phyloP scores from a whole-genome alignment of 2,888 invertebrate genomes.

The Parnassius apollo region DNA sequence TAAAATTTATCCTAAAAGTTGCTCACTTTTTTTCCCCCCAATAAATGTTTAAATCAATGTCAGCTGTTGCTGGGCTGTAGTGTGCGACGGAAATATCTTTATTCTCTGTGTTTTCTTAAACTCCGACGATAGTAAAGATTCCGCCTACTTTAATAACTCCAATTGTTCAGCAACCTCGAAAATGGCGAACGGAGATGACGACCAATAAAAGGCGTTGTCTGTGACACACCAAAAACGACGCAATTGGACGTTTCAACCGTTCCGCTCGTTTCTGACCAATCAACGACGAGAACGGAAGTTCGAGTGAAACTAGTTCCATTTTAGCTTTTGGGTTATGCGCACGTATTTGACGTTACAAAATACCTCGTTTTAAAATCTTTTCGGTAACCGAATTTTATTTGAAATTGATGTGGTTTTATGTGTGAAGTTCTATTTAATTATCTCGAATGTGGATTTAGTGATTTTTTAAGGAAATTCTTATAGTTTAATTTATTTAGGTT shows the following conservation, averaged over 20 bases:
- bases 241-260: conserved; percentile 56
- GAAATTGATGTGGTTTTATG: conserved; percentile 6
- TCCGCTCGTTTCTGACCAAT: conserved; percentile 59
- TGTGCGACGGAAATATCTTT: conserved; percentile 56
- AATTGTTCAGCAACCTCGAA: conserved; percentile 73
- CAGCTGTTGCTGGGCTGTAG: conserved; percentile 54
- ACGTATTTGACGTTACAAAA: conserved; percentile 39
- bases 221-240: conserved; percentile 36
- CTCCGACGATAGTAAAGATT: conserved; percentile 35
- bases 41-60: conserved; percentile 28
- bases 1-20: too few species aligned
- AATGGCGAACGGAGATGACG: conserved; percentile 66
- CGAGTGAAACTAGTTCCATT: conserved; percentile 76
- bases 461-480: conserved; percentile 13
- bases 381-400: conserved; percentile 36
- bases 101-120: conserved; percentile 48
- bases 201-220: conserved; percentile 74
- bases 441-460: conserved; percentile 29
- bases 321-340: conserved; percentile 54
- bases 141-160: conserved; percentile 71
- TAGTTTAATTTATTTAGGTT: conserved; percentile 54
- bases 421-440: conserved; percentile 10
- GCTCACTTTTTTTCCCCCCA: too few species aligned
- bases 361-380: conserved; percentile 3
- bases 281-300: conserved; percentile 54